Evolutionary conservation across 2,113 vertebrate species (phyloP).

Genomic region (Gopherus evgoodei): DNA sequence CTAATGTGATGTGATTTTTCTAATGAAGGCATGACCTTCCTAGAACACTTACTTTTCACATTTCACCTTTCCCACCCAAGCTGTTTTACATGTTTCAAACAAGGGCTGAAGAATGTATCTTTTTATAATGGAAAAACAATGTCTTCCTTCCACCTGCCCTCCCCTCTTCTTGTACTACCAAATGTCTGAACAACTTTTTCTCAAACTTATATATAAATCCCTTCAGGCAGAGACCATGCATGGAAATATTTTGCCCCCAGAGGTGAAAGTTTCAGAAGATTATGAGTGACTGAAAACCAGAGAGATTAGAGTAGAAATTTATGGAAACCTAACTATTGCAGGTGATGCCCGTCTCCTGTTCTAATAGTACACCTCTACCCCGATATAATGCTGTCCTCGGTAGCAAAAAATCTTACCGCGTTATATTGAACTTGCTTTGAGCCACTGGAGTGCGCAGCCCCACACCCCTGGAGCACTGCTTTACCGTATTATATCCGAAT

Average conservation of each 20-base stretch:
- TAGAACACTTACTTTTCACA: not conserved
- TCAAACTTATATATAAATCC: not conserved
- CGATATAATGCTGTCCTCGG: no score
- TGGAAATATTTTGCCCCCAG: not conserved
- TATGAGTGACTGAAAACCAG: not conserved
- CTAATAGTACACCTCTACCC: not conserved
- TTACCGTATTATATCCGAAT: no score
- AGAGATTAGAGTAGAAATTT: not conserved
- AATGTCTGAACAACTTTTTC: not conserved
- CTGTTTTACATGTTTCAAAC: not conserved
- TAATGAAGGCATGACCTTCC: not conserved
- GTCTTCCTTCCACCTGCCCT: not conserved
- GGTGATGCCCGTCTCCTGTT: not conserved
- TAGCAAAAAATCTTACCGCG: no score
- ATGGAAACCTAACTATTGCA: not conserved
- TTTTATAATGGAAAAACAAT: fast-evolving
- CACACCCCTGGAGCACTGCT: no score
- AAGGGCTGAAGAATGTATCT: not conserved
- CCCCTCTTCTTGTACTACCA: not conserved
- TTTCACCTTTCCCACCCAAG: not conserved
- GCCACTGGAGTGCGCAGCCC: no score
- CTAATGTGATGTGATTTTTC: not conserved
- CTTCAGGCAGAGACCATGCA: not conserved
- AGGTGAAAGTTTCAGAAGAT: not conserved
- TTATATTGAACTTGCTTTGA: no score